Conservation (phyloP, 1,140 invertebrate species). For the Scaptodrosophila lebanonensis region DNA sequence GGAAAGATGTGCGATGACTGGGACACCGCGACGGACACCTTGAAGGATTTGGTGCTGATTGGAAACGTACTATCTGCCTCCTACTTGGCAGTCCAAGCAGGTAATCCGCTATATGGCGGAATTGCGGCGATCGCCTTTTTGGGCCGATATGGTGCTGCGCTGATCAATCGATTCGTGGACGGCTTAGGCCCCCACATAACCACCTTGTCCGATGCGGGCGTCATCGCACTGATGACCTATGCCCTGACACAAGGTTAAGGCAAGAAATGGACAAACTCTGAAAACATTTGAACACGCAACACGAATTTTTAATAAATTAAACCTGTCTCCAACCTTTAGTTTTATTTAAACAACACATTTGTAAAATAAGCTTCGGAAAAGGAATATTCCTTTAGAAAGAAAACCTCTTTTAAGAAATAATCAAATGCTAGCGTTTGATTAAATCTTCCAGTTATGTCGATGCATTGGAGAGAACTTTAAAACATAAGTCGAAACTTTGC, state of each 20-base stretch:
- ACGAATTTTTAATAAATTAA: too few relatives aligned
- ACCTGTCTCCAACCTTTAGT: too few relatives aligned
- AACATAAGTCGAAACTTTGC: too few relatives aligned
- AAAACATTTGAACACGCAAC: too few relatives aligned
- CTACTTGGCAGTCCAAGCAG: conserved; percentile 32
- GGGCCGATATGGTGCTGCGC: conserved; percentile 17
- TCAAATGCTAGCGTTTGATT: too few relatives aligned
- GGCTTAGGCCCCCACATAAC: conserved; percentile 5
- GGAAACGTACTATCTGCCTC: conserved; percentile 42
- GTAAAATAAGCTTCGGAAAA: too few relatives aligned
- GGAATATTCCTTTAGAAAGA: too few relatives aligned
- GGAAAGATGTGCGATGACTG: conserved; percentile 40
- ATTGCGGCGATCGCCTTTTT: conserved; percentile 26
- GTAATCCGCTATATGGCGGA: conserved; percentile 18
- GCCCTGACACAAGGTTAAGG: conserved; percentile 25
- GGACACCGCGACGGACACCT: conserved; percentile 25
- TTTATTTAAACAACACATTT: too few relatives aligned
- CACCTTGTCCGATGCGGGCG: conserved; percentile 27
- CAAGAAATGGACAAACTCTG: too few relatives aligned
- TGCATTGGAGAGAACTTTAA: too few relatives aligned
- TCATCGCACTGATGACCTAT: conserved; percentile 41
- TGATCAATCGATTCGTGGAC: conserved; percentile 10
- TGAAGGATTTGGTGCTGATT: conserved; percentile 52
- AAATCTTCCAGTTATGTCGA: too few relatives aligned
- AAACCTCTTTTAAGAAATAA: too few relatives aligned